Percentiles rank a stretch among this genome's conserved stretches.
phyloP scores from a whole-genome alignment of 1,140 invertebrate genomes.

The Physella acuta region DNA sequence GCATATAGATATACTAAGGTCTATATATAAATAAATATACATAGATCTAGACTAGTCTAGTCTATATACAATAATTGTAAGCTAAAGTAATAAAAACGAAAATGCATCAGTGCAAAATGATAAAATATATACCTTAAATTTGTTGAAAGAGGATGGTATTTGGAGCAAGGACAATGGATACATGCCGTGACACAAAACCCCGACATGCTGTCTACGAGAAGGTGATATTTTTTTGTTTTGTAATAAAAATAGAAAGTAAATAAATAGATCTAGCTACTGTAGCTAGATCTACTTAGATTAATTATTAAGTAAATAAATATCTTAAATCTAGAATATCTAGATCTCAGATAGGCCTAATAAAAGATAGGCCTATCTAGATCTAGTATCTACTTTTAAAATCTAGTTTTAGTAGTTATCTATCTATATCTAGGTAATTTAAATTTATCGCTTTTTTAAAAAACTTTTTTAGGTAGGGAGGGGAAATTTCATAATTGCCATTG shows the following conservation, averaged over 20 bases:
- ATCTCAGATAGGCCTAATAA: background rate
- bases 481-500: too few relatives aligned
- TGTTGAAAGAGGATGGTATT: slow-evolving; percentile 19
- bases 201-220: slow-evolving; percentile 24
- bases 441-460: too few relatives aligned
- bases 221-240: background rate
- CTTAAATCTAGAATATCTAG: background rate
- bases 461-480: too few relatives aligned
- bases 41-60: background rate
- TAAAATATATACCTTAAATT: slow-evolving; percentile 2
- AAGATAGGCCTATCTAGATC: too few relatives aligned
- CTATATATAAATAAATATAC: background rate
- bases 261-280: background rate
- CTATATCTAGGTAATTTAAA: too few relatives aligned
- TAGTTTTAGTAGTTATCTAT: too few relatives aligned
- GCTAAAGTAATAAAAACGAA: slow-evolving; percentile 4
- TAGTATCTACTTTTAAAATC: too few relatives aligned
- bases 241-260: background rate
- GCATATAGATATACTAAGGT: too few relatives aligned
- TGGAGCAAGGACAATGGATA: slow-evolving; percentile 23
- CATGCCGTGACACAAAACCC: slow-evolving; percentile 18
- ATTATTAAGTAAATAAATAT: background rate
- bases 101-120: slow-evolving; percentile 9
- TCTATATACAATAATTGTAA: background rate
- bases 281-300: background rate